Percentiles rank a stretch among this genome's conserved stretches.
Conservation (phyloP, 2,113 vertebrate species). For the Cavia porcellus region DNA sequence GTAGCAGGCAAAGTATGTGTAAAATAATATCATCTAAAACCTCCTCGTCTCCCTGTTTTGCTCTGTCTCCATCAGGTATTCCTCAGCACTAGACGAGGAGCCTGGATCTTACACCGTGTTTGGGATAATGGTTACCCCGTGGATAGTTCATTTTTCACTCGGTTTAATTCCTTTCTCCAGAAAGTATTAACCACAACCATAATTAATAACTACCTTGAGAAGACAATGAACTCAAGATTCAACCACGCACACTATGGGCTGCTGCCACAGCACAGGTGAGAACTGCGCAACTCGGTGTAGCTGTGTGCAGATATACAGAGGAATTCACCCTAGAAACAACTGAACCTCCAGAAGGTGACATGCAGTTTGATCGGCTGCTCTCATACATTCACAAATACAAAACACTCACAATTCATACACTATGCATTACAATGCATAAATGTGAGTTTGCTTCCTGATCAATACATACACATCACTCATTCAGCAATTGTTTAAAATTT, state of each 20-base stretch:
- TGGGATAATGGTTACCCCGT: conserved; percentile 87
- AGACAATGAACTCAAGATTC: conserved; percentile 84
- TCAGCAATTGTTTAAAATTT: not conserved
- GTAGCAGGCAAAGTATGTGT: not conserved
- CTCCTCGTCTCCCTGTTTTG: not conserved
- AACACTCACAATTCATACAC: not conserved
- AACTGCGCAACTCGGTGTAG: not conserved
- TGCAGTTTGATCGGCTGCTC: not conserved
- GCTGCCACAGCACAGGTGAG: conserved; percentile 88
- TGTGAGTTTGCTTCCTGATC: not conserved
- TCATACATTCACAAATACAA: not conserved
- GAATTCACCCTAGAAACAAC: not conserved
- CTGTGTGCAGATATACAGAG: not conserved
- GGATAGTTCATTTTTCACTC: conserved; percentile 86
- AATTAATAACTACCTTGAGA: conserved; percentile 85
- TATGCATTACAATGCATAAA: not conserved
- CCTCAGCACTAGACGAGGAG: conserved; percentile 88
- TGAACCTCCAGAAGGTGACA: not conserved
- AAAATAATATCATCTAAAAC: not conserved
- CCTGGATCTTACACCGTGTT: conserved; percentile 88
- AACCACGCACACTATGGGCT: conserved; percentile 90
- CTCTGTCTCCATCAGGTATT: conserved; percentile 85
- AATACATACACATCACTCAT: not conserved
- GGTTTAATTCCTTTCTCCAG: conserved; percentile 80
- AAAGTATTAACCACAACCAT: conserved; percentile 78